Evolutionary conservation across 2,888 invertebrate genomes (phyloP), one percentile per base, ranked within the genome.

Genomic region (Scaptomyza flava): DNA sequence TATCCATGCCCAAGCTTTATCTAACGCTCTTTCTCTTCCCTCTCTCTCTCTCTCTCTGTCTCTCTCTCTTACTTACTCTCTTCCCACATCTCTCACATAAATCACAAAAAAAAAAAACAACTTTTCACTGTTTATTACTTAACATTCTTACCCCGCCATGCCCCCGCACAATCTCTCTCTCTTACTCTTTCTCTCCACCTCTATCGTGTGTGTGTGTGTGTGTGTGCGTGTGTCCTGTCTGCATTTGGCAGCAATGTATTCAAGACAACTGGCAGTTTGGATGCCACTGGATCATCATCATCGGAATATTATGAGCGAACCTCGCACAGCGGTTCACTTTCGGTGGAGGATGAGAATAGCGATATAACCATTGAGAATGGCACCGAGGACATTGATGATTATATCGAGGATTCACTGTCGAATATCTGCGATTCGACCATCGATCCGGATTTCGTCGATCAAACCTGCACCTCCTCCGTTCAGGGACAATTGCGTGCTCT

Each of bases 281-380:
- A 89, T 70, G 81, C 84, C 33, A 71, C 82, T 30, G 83, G 81
- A 17, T 78, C 86, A 2, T 79, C 88, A 3, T 86, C 86, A 6
- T 73, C 83, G 38, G 91, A 90, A 52, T 82, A 79, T 65, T 89
- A 81, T 20, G 89, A 89, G 50, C 77, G 79, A 36, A 81, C 75
- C 56, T 89, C 90, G 38, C 89, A 86, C 14, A 90, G 90, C 78
- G 90, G 89, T 56, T 92, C 92, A 12, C 72, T 91, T 8, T 91
- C 91, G 6, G 90, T 91, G 20, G 92, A 91, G 63, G 91, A 92
- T 69, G 92, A 92, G 74, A 91, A 91, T 47, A 92, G 91, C 79
- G 91, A 92, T 66, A 90, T 91, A 59, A 90, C 89, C 12, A 81
- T 90, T 47, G 92, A 91, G 60, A 91, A 91, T 65, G 90, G 90